Evolutionary conservation across 2,113 vertebrate species (phyloP).

Genomic region (Picathartes gymnocephalus): DNA sequence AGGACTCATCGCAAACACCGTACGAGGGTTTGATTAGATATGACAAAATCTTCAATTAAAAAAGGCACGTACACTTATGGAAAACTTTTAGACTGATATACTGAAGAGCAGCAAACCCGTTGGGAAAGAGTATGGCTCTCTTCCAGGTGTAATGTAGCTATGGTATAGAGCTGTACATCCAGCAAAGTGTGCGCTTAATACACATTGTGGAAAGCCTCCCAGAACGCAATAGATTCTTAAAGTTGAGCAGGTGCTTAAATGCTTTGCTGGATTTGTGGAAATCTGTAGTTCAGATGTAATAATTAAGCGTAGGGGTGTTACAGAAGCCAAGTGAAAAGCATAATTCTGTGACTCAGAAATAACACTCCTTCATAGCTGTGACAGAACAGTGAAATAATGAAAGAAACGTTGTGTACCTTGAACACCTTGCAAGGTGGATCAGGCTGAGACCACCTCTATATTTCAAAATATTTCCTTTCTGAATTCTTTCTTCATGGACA

Average conservation of each 20-base stretch:
- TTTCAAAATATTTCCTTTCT: neutral
- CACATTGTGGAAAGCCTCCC: neutral
- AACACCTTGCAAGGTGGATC: neutral
- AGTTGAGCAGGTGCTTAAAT: constrained; percentile 46
- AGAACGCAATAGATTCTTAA: constrained; percentile 15
- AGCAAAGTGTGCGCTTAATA: neutral
- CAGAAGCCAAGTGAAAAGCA: constrained; percentile 41
- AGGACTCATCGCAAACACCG: neutral
- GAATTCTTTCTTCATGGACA: neutral
- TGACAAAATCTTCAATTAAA: neutral
- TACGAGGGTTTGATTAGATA: neutral
- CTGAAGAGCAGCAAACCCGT: neutral
- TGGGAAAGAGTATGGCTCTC: neutral
- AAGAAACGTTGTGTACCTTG: neutral
- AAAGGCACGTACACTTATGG: neutral
- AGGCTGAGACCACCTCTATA: neutral
- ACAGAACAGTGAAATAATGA: neutral
- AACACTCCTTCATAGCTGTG: constrained; percentile 2
- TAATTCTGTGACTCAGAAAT: constrained; percentile 50
- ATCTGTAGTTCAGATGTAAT: constrained; percentile 43
- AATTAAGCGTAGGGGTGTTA: constrained; percentile 46
- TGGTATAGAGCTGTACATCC: neutral
- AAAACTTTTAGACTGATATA: neutral
- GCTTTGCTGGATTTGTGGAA: constrained; percentile 16
- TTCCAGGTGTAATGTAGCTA: neutral